A percentile compares a stretch with the other conserved stretches of the same genome.
These are phyloP conservation scores for Rhodinocichla rosea DNA, from an alignment of 2,113 vertebrate genomes.

Conservation along the genomic window DNA sequence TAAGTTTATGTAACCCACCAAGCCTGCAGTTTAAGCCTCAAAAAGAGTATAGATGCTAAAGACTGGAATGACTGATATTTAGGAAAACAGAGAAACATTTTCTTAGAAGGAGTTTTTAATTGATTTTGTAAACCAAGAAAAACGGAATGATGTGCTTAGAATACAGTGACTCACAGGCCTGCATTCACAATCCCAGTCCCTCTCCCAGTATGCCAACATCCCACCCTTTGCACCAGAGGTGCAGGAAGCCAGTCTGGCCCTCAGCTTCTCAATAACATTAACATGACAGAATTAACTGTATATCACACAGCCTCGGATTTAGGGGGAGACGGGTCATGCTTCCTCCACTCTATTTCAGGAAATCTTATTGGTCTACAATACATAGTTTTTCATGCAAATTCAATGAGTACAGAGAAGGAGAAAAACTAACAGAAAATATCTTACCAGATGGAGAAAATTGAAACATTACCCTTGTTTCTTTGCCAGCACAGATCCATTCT, in stretches of 20 bases:
- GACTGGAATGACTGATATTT: not conserved
- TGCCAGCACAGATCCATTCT: slow-evolving; percentile 80
- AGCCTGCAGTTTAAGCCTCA: not conserved
- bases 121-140: not conserved
- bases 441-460: slow-evolving; percentile 81
- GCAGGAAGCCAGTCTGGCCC: not conserved
- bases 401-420: slow-evolving; percentile 62
- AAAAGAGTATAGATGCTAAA: not conserved
- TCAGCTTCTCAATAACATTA: not conserved
- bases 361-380: slow-evolving; percentile 62
- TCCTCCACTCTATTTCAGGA: slow-evolving; percentile 14
- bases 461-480: slow-evolving; percentile 80
- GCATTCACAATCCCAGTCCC: not conserved
- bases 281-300: not conserved
- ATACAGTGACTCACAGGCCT: not conserved
- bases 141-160: not conserved
- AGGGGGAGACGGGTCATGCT: slow-evolving; percentile 46
- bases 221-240: not conserved
- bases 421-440: slow-evolving; percentile 76
- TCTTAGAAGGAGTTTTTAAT: not conserved
- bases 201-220: not conserved
- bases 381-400: slow-evolving; percentile 72
- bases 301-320: slow-evolving; percentile 25
- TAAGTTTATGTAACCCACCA: not conserved
- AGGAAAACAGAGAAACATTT: not conserved